Evolutionary conservation across 1,140 invertebrate species (phyloP).

Genomic region (Drosophila subpulchrella): DNA sequence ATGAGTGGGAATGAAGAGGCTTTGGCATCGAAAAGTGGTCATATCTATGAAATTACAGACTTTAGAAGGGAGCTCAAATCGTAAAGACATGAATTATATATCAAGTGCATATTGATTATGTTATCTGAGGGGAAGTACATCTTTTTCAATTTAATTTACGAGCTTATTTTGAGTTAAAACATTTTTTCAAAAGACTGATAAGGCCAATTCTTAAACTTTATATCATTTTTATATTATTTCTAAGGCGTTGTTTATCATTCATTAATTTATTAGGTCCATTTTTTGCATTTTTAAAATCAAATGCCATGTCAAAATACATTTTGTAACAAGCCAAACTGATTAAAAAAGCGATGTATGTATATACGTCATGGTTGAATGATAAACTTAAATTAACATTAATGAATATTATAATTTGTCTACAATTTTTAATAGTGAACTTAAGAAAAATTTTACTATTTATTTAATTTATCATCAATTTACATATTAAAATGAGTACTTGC

Average conservation of each 20-base stretch:
- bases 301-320: background rate
- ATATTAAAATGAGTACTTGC: conserved; percentile 2
- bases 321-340: background rate
- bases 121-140: background rate
- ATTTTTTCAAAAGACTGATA: too few relatives aligned
- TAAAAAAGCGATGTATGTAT: too few relatives aligned
- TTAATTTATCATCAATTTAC: background rate
- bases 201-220: too few relatives aligned
- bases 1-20: conserved; percentile 15
- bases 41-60: background rate
- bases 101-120: background rate
- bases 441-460: background rate
- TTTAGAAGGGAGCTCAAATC: background rate
- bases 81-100: conserved; percentile 3
- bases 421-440: background rate
- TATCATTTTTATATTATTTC: too few relatives aligned
- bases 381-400: conserved; percentile 4
- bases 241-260: background rate
- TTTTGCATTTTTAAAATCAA: background rate
- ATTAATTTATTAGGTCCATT: too few relatives aligned
- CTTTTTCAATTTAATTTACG: background rate
- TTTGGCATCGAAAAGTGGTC: background rate
- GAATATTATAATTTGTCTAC: background rate
- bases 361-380: too few relatives aligned
- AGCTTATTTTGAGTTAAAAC: too few relatives aligned